Conservation (phyloP, 1,140 invertebrate species). For the Ceratina australensis region DNA sequence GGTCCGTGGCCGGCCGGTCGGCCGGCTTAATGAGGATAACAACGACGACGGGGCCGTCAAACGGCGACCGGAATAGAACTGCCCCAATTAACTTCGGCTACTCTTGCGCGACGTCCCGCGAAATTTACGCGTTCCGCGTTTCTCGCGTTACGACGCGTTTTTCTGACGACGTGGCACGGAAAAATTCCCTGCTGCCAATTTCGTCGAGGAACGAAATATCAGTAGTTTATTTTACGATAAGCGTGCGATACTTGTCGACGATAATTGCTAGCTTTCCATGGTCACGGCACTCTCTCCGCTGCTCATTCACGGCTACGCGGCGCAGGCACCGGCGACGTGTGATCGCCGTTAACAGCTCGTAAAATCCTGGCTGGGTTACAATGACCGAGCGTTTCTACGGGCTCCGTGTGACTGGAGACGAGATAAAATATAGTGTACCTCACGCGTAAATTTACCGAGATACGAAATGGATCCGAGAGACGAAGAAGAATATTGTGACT, state of each 20-base stretch:
- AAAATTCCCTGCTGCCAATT: not conserved
- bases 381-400: slow-evolving; percentile 32
- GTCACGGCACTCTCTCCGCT: not conserved
- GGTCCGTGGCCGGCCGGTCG: not conserved
- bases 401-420: not conserved
- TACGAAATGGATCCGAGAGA: not conserved
- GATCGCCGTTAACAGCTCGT: slow-evolving; percentile 46
- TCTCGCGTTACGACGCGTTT: not conserved
- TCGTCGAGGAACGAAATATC: not conserved
- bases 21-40: slow-evolving; percentile 41
- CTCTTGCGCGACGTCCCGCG: slow-evolving; percentile 18
- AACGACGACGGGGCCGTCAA: slow-evolving; percentile 37
- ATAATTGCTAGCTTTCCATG: no score
- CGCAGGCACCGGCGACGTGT: not conserved
- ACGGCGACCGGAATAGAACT: slow-evolving; percentile 27
- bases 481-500: not conserved
- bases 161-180: not conserved
- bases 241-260: no score
- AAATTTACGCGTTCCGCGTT: slow-evolving; percentile 3
- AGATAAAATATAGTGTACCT: not conserved
- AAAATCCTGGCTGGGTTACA: slow-evolving; percentile 44
- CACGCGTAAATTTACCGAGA: not conserved
- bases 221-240: no score
- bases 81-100: slow-evolving; percentile 19
- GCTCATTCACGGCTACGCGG: slow-evolving; percentile 11